Conservation (phyloP, 2,113 vertebrate species). For the Phyllostomus hastatus region DNA sequence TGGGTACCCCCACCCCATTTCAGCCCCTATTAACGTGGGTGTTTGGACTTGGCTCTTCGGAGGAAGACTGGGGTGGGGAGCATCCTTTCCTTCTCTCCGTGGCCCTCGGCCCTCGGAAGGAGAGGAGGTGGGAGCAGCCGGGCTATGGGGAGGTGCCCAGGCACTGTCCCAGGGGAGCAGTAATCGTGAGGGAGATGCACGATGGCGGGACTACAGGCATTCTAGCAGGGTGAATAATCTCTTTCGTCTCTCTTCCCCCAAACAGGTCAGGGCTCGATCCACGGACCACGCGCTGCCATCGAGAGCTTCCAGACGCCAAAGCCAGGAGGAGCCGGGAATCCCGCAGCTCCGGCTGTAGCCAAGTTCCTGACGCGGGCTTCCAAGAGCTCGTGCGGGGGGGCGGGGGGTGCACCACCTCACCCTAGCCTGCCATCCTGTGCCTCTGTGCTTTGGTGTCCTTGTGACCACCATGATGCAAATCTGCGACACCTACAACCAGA, state of each 20-base stretch:
- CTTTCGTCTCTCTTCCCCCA: background rate
- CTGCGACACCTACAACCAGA: conserved; percentile 89
- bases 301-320: conserved; percentile 40
- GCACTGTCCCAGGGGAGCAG: background rate
- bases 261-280: conserved; percentile 28
- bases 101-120: background rate
- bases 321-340: background rate
- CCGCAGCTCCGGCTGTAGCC: background rate
- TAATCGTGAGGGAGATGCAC: background rate
- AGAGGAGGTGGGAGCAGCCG: background rate
- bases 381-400: conserved; percentile 10
- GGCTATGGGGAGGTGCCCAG: background rate
- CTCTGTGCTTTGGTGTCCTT: conserved; percentile 29
- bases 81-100: background rate
- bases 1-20: conserved; percentile 50
- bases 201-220: background rate
- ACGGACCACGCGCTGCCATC: conserved; percentile 20
- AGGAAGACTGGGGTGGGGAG: background rate
- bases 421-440: background rate
- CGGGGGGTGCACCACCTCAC: background rate
- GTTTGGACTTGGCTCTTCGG: background rate
- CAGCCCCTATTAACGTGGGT: background rate
- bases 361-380: background rate
- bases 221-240: conserved; percentile 1
- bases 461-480: conserved; percentile 89